Evolutionary conservation across 2,113 vertebrate species (phyloP), one percentile per base, ranked within the genome.

Genomic region (Crotalus viridis): DNA sequence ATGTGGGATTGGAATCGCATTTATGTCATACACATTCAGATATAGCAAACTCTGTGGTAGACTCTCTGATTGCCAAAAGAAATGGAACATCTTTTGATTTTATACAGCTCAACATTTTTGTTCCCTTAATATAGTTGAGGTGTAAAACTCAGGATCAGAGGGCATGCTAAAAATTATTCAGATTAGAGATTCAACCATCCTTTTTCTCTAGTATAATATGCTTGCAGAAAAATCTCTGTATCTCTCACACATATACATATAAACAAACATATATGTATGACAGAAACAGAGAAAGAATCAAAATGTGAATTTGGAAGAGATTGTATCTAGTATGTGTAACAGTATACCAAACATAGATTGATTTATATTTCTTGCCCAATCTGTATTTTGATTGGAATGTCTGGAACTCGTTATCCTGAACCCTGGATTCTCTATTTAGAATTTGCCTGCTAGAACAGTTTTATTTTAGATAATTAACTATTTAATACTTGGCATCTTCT

Each of bases 11-110:
- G 48, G 64, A 22, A 81, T 85, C 26, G 15, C 51, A 91, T 89
- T 33, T 85, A 91, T 28, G 17, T 4, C 33, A 19, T 46, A 54
- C 6, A 26, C 1, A 85, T 85, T 91, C 21, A 51, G 43, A 48
- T 24, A 56, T 4, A 33, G 19, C n/a, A 17, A 61, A 87, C n/a
- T 87, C 15, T 87, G 56, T 21, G 81, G 54, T 51, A 59, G 4
- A 43, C 74, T 19, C 26, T 33, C 5, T 52, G 15, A 17, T 19
- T 89, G 55, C 52, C 91, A 89, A 52, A 94, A 90, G 90, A 93
- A 91, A 94, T 39, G 89, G 91, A 86, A 92, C 94, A 92, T 90
- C 59, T 0, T 8, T 90, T 7, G 94, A 92, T 88, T 96, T 91
- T 57, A 57, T 89, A 10, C 15, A 91, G 54, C 90, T 87, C 5